These are phyloP conservation scores for Pseudoips prasinana DNA, from an alignment of 2,888 invertebrate genomes.

Conservation along the genomic window DNA sequence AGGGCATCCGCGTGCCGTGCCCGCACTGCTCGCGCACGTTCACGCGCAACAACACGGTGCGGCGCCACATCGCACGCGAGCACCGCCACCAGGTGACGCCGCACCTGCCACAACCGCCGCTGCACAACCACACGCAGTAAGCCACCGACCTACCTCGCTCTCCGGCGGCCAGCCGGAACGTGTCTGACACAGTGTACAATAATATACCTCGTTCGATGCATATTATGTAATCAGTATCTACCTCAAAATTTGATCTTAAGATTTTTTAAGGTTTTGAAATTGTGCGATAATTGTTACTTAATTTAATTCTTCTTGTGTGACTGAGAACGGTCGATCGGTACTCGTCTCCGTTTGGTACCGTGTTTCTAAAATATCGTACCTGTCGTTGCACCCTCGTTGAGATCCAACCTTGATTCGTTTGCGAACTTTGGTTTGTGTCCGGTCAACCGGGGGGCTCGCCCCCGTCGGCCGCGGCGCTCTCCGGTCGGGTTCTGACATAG, in stretches of 20 bases:
- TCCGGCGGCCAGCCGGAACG: slow-evolving; percentile 16
- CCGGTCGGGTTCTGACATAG: slow-evolving; percentile 64
- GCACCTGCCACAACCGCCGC: slow-evolving; percentile 80
- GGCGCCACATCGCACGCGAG: slow-evolving; percentile 94
- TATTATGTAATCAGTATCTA: slow-evolving; percentile 77
- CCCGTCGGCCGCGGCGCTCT: slow-evolving; percentile 10
- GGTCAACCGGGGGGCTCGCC: slow-evolving; percentile 59
- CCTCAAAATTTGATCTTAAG: slow-evolving; percentile 81
- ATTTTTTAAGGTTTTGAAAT: slow-evolving; percentile 72
- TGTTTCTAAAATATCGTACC: slow-evolving; percentile 67
- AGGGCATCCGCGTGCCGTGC: slow-evolving; percentile 95
- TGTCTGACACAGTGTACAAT: slow-evolving; percentile 65
- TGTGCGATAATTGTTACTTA: slow-evolving; percentile 80
- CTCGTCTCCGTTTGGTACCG: slow-evolving; percentile 61
- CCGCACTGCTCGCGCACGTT: slow-evolving; percentile 95
- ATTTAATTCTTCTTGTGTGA: slow-evolving; percentile 71
- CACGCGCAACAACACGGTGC: slow-evolving; percentile 95
- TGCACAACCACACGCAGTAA: slow-evolving; percentile 85
- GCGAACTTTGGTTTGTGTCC: slow-evolving; percentile 58
- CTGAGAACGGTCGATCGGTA: slow-evolving; percentile 72
- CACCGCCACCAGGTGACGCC: slow-evolving; percentile 90
- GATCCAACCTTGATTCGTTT: slow-evolving; percentile 55
- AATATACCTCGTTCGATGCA: slow-evolving; percentile 75
- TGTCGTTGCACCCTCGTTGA: slow-evolving; percentile 51
- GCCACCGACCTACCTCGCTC: slow-evolving; percentile 8